A percentile compares a stretch with the other conserved stretches of the same genome.
These are phyloP conservation scores for Sogatella furcifera DNA, from an alignment of 1,140 invertebrate genomes.

Conservation along the genomic window DNA sequence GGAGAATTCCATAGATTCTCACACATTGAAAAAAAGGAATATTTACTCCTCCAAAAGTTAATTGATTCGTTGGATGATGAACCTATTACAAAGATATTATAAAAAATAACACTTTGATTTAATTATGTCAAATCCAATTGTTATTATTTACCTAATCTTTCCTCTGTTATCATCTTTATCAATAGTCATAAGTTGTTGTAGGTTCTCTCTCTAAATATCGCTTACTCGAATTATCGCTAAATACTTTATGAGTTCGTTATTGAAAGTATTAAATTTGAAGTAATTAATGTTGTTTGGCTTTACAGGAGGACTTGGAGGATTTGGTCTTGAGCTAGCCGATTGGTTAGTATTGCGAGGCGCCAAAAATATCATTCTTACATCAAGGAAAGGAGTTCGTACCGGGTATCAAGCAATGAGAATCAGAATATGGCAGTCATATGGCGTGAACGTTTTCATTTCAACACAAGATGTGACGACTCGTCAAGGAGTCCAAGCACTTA, in stretches of 20 bases:
- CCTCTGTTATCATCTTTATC: no score
- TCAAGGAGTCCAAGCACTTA: constrained; percentile 40
- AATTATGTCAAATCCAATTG: no score
- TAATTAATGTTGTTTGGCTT: background rate
- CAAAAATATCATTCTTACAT: constrained; percentile 65
- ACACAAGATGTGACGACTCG: constrained; percentile 36
- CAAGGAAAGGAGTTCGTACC: constrained; percentile 60
- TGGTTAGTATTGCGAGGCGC: constrained; percentile 77
- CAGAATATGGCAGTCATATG: constrained; percentile 42
- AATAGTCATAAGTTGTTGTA: no score
- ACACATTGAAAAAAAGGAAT: no score
- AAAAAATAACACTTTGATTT: no score
- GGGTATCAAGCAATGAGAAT: constrained; percentile 65
- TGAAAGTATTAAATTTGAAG: constrained; percentile 1
- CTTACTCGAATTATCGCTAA: background rate
- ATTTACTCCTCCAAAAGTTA: no score
- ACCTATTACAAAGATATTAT: no score
- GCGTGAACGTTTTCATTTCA: constrained; percentile 36
- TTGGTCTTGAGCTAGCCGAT: constrained; percentile 81
- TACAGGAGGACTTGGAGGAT: constrained; percentile 75
- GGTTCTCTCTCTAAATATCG: no score
- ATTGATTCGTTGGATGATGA: no score
- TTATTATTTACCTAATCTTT: no score
- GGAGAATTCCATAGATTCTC: no score
- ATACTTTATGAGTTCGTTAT: background rate